phyloP scores from a whole-genome alignment of 2,888 invertebrate genomes.

The Acleris holmiana region DNA sequence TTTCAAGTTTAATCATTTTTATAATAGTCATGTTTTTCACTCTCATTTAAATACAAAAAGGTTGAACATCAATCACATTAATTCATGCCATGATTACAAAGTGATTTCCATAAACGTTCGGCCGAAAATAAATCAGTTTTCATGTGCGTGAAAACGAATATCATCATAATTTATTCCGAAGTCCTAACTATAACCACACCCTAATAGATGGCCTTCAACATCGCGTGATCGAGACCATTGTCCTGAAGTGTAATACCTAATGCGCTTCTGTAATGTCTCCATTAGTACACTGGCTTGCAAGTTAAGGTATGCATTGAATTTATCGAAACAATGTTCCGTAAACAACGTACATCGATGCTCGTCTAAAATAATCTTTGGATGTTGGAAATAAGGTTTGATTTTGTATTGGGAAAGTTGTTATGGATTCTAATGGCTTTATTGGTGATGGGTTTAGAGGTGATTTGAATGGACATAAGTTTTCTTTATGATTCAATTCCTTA shows the following conservation, averaged over 20 bases:
- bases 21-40: too few species aligned
- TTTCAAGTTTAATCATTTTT: too few species aligned
- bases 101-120: too few species aligned
- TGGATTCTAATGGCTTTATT: conserved; percentile 3
- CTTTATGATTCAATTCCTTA: conserved; percentile 13
- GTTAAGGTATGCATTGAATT: neutral
- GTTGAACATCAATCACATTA: too few species aligned
- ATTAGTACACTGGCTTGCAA: conserved; percentile 18
- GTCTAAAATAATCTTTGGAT: neutral
- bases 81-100: too few species aligned
- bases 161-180: neutral
- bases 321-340: neutral
- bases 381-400: neutral
- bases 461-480: conserved; percentile 31
- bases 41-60: too few species aligned
- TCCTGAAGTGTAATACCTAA: conserved; percentile 26
- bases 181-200: neutral
- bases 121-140: too few species aligned
- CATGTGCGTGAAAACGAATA: too few species aligned
- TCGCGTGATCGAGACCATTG: conserved; percentile 25
- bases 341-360: neutral
- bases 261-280: conserved; percentile 24
- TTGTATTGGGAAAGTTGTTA: too few species aligned
- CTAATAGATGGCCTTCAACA: conserved; percentile 5
- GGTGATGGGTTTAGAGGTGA: neutral